Base-by-base conservation (phyloP, 2,888 invertebrate genomes). In the Agonopterix heracliana region DNA sequence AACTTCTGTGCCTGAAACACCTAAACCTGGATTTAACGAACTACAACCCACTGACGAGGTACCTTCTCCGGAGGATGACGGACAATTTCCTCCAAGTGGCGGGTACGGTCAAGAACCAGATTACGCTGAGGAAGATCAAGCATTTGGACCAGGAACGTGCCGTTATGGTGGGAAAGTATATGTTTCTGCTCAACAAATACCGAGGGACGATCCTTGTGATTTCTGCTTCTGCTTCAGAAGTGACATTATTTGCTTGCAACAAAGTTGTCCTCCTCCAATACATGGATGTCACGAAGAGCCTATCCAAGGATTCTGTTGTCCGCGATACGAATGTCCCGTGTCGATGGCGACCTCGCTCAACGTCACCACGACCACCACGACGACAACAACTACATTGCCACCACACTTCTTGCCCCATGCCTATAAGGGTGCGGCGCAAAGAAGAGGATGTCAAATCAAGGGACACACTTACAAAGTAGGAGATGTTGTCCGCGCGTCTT, bases 141-240 rank as follows among this genome's bases (percentile, higher is more conserved):
- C 92, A 49, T 95, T 95, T 63, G 96, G 96, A 35, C 96, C 96
- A 11, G 96, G 96, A 60, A 97, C 96, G 46, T 97, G 97, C 69
- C 91, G 97, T 64, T 97, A 96, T 66, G 96, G 96, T 51, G 96
- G 97, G 64, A 96, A 96, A 84, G 93, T 97, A 45, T 97, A 96
- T 78, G 96, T 97, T 41, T 97, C 97, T 1, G 97, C 97, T 1
- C 97, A 97, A 83, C 97, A 98, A 86, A 97, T 98, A 68, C 97
- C 97, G 41, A 90, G 97, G 63, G 96, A 96, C 64, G 96, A 98
- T 87, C 96, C 97, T 17, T 98, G 97, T 77, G 97, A 97, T 75
- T 98, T 97, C 90, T 98, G 97, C 83, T 97, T 98, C 93, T 98
- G 97, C 90, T 98, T 97, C 90, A 92, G 97, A 79, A 96, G 97